Conservation (phyloP, 2,888 invertebrate genomes). For the Clanis bilineata region DNA sequence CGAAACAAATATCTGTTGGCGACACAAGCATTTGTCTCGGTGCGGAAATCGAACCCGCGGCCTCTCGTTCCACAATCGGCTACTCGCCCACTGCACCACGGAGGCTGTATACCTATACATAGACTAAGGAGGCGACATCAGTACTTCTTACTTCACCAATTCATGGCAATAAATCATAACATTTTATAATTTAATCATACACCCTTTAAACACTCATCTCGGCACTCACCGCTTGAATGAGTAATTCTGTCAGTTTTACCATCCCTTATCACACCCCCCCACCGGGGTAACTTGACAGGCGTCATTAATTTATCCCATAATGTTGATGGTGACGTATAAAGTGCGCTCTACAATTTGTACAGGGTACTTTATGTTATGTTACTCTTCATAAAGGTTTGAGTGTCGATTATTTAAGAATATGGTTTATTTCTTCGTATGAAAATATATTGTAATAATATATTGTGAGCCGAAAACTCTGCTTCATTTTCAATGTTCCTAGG, state of each 20-base stretch:
- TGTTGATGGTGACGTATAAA: constrained; percentile 24
- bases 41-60: too few species aligned
- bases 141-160: too few species aligned
- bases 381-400: neutral
- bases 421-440: neutral
- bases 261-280: constrained; percentile 19
- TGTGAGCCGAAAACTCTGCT: too few species aligned
- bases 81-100: too few species aligned
- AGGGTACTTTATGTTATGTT: constrained; percentile 21
- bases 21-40: too few species aligned
- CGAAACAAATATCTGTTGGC: too few species aligned
- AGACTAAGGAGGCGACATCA: too few species aligned
- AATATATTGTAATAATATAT: too few species aligned
- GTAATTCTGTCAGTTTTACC: constrained; percentile 16
- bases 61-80: too few species aligned
- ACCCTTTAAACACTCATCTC: neutral
- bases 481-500: too few species aligned
- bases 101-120: too few species aligned
- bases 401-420: neutral
- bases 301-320: constrained; percentile 43
- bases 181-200: neutral
- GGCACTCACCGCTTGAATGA: constrained; percentile 10
- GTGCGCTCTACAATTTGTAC: constrained; percentile 23
- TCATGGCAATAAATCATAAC: neutral
- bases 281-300: constrained; percentile 38